Conservation (phyloP, 2,113 vertebrate genomes). For the Peromyscus polionotus region DNA sequence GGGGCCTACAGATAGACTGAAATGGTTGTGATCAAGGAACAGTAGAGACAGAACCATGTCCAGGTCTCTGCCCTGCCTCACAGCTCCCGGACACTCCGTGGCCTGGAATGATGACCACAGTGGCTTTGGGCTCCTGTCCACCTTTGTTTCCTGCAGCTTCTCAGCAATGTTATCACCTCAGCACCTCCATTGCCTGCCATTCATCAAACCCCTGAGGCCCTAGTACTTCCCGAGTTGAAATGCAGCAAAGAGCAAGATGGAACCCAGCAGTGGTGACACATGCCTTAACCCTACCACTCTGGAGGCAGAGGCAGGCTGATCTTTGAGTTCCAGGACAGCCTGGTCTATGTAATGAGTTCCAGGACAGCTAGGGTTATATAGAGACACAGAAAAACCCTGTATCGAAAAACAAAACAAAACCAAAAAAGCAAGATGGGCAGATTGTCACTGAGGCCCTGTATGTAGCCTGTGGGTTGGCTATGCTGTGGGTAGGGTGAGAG, state of each 20-base stretch:
- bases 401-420: neutral
- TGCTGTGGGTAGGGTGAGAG: neutral
- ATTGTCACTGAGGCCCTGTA: neutral
- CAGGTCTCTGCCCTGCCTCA: neutral
- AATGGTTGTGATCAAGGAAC: neutral
- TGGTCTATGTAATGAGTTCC: neutral
- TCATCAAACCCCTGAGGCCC: neutral
- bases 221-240: neutral
- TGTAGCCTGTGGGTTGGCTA: neutral
- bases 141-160: neutral
- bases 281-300: neutral
- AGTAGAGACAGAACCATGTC: neutral
- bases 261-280: neutral
- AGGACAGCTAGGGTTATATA: neutral
- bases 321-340: neutral
- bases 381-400: neutral
- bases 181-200: neutral
- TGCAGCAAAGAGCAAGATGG: neutral
- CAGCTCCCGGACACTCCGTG: neutral
- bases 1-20: neutral
- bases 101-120: neutral
- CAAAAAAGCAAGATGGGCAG: neutral
- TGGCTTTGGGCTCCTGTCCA: neutral
- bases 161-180: neutral
- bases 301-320: neutral